Evolutionary conservation across 2,888 invertebrate species (phyloP).

Genomic region (Mactromeris polynyma): DNA sequence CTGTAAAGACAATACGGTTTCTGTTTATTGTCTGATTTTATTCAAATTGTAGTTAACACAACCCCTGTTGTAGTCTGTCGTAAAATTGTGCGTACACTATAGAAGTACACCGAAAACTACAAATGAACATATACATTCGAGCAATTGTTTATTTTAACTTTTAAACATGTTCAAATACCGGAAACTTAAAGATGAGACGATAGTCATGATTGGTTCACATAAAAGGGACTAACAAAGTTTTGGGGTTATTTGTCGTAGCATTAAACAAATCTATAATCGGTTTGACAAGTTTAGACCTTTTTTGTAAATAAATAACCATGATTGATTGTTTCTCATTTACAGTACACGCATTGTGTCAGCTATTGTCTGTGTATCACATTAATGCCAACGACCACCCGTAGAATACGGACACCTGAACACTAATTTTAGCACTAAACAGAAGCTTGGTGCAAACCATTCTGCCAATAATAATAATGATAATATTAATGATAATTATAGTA

Average conservation of each 20-base stretch:
- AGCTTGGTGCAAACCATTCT: no score
- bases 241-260: constrained; percentile 17
- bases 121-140: not conserved
- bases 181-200: constrained; percentile 35
- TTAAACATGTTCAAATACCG: constrained; percentile 26
- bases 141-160: not conserved
- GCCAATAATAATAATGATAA: no score
- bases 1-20: no score
- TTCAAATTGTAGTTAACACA: not conserved
- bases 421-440: no score
- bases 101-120: not conserved
- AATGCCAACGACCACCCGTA: no score
- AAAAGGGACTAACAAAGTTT: constrained; percentile 21
- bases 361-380: no score
- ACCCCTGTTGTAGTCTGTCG: not conserved
- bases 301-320: not conserved
- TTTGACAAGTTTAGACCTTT: not conserved
- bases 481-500: no score
- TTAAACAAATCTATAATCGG: constrained; percentile 16
- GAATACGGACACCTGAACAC: no score
- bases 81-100: not conserved
- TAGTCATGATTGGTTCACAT: constrained; percentile 49
- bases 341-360: not conserved
- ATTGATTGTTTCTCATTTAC: not conserved
- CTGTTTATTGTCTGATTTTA: no score